These are phyloP conservation scores for Asbolus verrucosus DNA, from an alignment of 1,140 invertebrate species.

Conservation along the genomic window DNA sequence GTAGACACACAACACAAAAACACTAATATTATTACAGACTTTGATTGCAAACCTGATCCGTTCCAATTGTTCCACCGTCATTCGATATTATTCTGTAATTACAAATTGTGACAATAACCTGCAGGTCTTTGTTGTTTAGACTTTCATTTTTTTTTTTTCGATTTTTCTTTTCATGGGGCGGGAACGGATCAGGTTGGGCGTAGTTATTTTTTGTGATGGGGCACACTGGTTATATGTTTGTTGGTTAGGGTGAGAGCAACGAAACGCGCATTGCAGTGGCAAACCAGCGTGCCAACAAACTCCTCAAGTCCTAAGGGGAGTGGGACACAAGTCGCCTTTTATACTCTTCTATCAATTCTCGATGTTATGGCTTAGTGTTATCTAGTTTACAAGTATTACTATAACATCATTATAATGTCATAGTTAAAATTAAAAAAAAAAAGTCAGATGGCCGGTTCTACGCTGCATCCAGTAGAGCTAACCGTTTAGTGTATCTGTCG, in stretches of 20 bases:
- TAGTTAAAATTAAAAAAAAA: constrained; percentile 30
- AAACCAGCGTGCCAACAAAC: constrained; percentile 83
- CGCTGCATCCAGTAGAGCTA: constrained; percentile 25
- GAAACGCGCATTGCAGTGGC: constrained; percentile 84
- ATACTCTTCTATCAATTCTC: constrained; percentile 62
- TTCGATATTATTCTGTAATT: neutral
- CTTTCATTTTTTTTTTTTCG: neutral
- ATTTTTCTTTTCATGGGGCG: neutral
- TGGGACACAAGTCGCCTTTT: constrained; percentile 58
- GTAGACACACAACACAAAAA: constrained; percentile 69
- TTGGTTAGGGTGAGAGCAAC: constrained; percentile 80
- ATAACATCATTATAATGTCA: constrained; percentile 42
- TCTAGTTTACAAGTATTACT: constrained; percentile 47
- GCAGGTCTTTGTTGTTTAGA: constrained; percentile 1
- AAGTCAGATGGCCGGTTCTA: constrained; percentile 6
- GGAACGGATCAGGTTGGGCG: constrained; percentile 42
- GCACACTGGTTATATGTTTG: constrained; percentile 60
- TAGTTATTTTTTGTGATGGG: constrained; percentile 47
- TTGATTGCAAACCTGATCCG: constrained; percentile 51
- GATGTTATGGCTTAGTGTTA: constrained; percentile 60
- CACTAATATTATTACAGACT: constrained; percentile 53
- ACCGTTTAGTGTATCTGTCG: constrained; percentile 6
- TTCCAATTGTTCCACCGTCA: constrained; percentile 35
- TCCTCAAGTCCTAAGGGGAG: constrained; percentile 76
- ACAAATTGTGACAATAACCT: constrained; percentile 1